Evolutionary conservation across 2,797 vertebrate species (phyloP).

Genomic region (Sylvilagus floridanus): DNA sequence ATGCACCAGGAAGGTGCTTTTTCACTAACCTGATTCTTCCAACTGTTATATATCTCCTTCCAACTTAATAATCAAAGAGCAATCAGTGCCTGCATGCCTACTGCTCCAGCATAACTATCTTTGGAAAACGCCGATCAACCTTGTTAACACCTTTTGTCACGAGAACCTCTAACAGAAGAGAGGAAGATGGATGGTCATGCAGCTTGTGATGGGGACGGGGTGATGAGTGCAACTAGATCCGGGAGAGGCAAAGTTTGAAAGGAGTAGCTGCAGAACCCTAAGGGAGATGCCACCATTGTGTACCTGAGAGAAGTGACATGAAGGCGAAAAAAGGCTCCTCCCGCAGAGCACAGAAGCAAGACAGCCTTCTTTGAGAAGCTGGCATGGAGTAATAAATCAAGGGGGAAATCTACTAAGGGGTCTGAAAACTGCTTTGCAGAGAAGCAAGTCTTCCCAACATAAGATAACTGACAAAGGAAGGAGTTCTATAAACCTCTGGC

Average conservation of each 20-base stretch:
- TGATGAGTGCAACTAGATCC: neutral
- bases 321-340: neutral
- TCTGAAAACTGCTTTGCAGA: neutral
- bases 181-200: neutral
- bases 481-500: neutral
- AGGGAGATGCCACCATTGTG: neutral
- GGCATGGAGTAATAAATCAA: conserved; percentile 27
- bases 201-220: neutral
- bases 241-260: neutral
- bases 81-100: neutral
- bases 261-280: conserved; percentile 18
- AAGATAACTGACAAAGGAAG: neutral
- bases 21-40: neutral
- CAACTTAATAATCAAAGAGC: conserved; percentile 68
- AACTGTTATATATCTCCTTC: neutral
- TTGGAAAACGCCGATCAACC: conserved; percentile 40
- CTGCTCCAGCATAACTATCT: conserved; percentile 16
- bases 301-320: conserved; percentile 36
- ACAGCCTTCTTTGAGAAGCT: neutral
- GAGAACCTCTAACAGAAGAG: conserved; percentile 50
- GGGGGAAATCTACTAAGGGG: conserved; percentile 13
- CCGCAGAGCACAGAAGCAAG: neutral
- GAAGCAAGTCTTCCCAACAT: neutral
- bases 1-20: conserved; percentile 14
- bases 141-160: conserved; percentile 35